Base-by-base conservation (phyloP, 2,797 vertebrate species). In the Antrozous pallidus region DNA sequence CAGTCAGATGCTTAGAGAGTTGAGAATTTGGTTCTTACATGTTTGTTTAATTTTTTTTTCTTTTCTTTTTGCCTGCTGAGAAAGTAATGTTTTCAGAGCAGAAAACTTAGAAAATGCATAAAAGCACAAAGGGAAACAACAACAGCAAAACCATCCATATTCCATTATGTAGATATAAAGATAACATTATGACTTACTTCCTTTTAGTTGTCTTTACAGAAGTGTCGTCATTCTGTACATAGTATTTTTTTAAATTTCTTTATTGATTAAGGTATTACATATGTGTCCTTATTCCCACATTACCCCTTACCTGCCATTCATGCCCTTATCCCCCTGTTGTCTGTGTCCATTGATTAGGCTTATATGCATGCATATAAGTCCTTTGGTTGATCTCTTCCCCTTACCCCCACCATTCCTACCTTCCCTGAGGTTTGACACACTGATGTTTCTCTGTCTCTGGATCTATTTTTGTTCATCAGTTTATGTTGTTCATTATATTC, bases 61-160 rank as follows among this genome's bases (percentile, higher is more conserved):
- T 54, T 61, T 40, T 47, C 40, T 81, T 58, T 71, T 67, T 49
- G 36, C 42, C 61, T 91, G 82, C 86, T 93, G 85, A 88, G 71
- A 93, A 87, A 95, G 74, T 95, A 95, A 71, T 75, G 47, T 91
- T 95, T 96, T 95, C 26, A 85, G 93, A 92, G 69, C 85, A 90
- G 70, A 93, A 93, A 88, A 81, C 75, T 80, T 89, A 33, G 75
- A 94, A 93, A 92, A 95, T 42, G 65, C 58, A 81, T 85, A 93
- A 94, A 94, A 96, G 31, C 65, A 88, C 74, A 93, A 95, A 93
- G 82, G 85, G 71, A 90, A 93, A 88, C 56, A 83, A 58, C 22
- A 94, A 45, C 33, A 58, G 56, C 56, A 94, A 63, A 89, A 45
- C 80, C 38, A 74, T 71, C 79, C 78, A 70, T 51, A 86, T 77